Evolutionary conservation across 1,140 invertebrate species (phyloP), one percentile per base, ranked within the genome.

Genomic region (Daktulosphaira vitifoliae): DNA sequence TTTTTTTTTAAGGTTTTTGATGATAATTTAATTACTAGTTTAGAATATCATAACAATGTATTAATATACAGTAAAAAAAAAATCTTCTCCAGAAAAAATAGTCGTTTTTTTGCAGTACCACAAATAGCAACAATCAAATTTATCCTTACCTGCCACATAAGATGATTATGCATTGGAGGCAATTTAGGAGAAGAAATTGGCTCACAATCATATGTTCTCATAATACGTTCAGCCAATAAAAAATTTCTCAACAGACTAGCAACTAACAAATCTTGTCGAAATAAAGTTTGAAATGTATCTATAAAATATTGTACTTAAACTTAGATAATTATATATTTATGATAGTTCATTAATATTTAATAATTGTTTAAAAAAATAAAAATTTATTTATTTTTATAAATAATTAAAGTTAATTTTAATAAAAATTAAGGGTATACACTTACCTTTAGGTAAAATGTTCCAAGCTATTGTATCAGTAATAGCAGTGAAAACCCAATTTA

Each of bases 391-490:
- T 2, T 50, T 23, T 50, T 23, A 4, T 25, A 50, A 7, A 23
- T 9, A 9, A 18, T 20, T 50, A 23, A 23, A 18, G 5, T 3
- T 15, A 26, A 22, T 64, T 53, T 4, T 22, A 22, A 13, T 39
- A 49, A 49, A n/a, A n/a, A n/a, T n/a, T n/a, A n/a, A n/a, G n/a
- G n/a, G n/a, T n/a, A n/a, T n/a, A n/a, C n/a, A n/a, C 3, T 22
- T 73, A 86, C 86, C 86, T 80, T 83, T 81, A 15, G 93, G 90
- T 66, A 99, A 79, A 44, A 88, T 90, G 74, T 97, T 97, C 96
- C 96, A 99, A 0, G 96, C 96, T 73, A 99, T 98, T n/a, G 96
- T 99, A 75, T 99, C 96, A 2, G 96, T 99, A 62, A 99, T 98
- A 7, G 96, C 96, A 37, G 96, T 99, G 78, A 99, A 99, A 73